Base-by-base conservation (phyloP, 2,113 vertebrate genomes). In the Phaethornis superciliosus region DNA sequence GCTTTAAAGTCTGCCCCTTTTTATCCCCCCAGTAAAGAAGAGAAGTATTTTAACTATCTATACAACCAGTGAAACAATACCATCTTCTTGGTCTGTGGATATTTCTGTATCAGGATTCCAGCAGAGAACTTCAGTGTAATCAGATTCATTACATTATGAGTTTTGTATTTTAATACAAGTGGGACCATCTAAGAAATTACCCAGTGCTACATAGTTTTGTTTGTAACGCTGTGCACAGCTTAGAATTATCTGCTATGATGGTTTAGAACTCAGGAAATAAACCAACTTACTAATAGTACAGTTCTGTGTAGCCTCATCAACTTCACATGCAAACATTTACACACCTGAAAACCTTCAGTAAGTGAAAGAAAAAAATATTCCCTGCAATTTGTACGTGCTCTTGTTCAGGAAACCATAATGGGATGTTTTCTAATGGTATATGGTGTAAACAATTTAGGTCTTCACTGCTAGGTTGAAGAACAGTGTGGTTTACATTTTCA, bases 261-360 rank as follows among this genome's bases (percentile, higher is more conserved):
- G 91, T 79, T 79, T 58, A 94, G 72, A 91, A 86, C 89, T 95
- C 91, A 95, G 92, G 88, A 93, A 94, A 95, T 89, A 89, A 95
- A 70, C n/a, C 82, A 81, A 65, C 35, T 77, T 79, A 78, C 35
- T 82, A 60, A 82, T 65, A 90, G 63, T 85, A 71, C 23, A 60
- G 65, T 81, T 71, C 70, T 62, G 52, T 80, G 64, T 91, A 88
- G 74, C 56, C 62, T 93, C 51, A 79, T 89, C 56, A 75, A 59
- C 69, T 93, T 89, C 91, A 81, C 65, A 42, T 35, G 18, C 63
- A 86, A 82, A 26, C 54, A 88, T 86, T 70, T 63, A 37, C 76
- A 33, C 42, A 89, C 40, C 35, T 32, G 52, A 88, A 90, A 64
- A 86, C 23, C 15, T 93, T 87, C 69, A 89, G 12, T 8, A 32